Evolutionary conservation across 2,113 vertebrate genomes (phyloP).

Genomic region (Odocoileus virginianus): DNA sequence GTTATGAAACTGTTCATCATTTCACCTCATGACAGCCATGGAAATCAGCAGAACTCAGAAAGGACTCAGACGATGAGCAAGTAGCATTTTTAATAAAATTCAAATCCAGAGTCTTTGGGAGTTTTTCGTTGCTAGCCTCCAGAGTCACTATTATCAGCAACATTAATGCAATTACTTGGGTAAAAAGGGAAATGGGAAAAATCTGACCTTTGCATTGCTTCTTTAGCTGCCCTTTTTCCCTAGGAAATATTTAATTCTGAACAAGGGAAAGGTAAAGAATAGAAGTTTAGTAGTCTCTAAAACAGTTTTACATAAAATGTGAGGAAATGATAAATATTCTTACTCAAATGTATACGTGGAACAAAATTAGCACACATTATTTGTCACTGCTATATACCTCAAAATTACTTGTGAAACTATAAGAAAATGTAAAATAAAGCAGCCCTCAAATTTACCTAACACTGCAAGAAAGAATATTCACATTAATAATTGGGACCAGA

Average conservation of each 20-base stretch:
- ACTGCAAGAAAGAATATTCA: slow-evolving; percentile 16
- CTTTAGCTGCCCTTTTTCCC: neutral
- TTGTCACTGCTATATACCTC: neutral
- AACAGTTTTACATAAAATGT: neutral
- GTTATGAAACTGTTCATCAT: slow-evolving; percentile 73
- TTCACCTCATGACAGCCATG: slow-evolving; percentile 62
- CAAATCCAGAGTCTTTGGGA: slow-evolving; percentile 37
- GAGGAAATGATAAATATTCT: slow-evolving; percentile 10
- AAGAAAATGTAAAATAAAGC: slow-evolving; percentile 16
- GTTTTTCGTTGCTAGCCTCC: neutral
- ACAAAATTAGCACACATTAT: slow-evolving; percentile 32
- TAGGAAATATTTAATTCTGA: slow-evolving; percentile 28
- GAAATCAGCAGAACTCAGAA: slow-evolving; percentile 62
- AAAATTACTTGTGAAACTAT: neutral
- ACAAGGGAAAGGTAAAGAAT: neutral
- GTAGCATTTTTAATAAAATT: slow-evolving; percentile 63
- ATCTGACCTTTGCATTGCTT: neutral
- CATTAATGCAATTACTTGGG: slow-evolving; percentile 1
- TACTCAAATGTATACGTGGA: slow-evolving; percentile 48
- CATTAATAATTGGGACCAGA: slow-evolving; percentile 34
- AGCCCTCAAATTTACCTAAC: slow-evolving; percentile 41
- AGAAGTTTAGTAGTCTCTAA: slow-evolving; percentile 12
- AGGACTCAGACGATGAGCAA: slow-evolving; percentile 45
- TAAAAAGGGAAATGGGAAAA: neutral
- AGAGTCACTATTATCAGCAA: slow-evolving; percentile 9